Evolutionary conservation across 2,113 vertebrate genomes (phyloP).

Genomic region (Puffinus mauretanicus): DNA sequence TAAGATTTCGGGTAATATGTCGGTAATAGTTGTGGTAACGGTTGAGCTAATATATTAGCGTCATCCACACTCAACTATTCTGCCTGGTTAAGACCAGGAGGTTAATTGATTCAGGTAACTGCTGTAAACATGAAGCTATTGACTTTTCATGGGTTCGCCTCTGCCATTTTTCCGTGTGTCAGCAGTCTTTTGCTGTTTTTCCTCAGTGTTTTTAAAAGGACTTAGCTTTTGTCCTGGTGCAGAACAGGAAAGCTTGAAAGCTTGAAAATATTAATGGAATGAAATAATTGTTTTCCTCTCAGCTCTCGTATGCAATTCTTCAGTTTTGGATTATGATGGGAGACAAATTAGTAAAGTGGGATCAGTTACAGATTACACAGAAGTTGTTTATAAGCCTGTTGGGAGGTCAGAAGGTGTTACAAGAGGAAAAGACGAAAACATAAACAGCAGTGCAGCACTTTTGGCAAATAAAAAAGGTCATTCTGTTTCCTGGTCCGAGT

Average conservation of each 20-base stretch:
- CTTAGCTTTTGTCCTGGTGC: constrained; percentile 11
- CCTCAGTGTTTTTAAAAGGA: constrained; percentile 25
- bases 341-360: constrained; percentile 23
- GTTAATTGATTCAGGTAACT: background rate
- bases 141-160: background rate
- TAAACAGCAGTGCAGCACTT: constrained; percentile 50
- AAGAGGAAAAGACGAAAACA: constrained; percentile 68
- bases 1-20: background rate
- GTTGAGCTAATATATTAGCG: background rate
- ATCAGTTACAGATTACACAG: constrained; percentile 41
- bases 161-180: constrained; percentile 1
- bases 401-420: constrained; percentile 59
- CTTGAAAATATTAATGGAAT: constrained; percentile 37
- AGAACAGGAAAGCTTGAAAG: constrained; percentile 44
- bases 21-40: background rate
- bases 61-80: background rate
- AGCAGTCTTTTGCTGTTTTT: constrained; percentile 24
- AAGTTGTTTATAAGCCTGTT: constrained; percentile 61
- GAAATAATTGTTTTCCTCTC: constrained; percentile 42
- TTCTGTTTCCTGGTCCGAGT: constrained; percentile 58
- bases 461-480: constrained; percentile 65
- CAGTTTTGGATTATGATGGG: background rate
- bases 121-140: background rate
- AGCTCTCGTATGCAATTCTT: background rate
- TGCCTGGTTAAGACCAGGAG: background rate